Base-by-base conservation (phyloP, 2,797 vertebrate genomes). In the Alectoris magna region DNA sequence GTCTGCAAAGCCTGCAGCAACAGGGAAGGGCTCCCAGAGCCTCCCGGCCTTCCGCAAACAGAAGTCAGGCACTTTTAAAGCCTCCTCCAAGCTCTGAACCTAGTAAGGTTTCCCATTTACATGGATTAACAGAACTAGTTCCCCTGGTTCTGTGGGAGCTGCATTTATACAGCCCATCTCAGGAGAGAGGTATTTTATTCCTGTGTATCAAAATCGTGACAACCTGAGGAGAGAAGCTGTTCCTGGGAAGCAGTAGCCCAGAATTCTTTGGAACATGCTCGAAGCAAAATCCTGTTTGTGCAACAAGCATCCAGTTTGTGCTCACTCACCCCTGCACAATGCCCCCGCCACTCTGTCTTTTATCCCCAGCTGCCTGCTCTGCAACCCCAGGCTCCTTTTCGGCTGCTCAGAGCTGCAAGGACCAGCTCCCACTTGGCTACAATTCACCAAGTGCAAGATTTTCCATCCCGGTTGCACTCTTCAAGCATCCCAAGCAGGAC, bases 191-290 rank as follows among this genome's bases (percentile, higher is more conserved):
- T n/a, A 24, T 19, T 90, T 87, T 14, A 77, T 80, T 94, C 58
- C 84, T 17, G 49, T 80, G 60, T 74, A 88, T 77, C 51, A n/a
- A 75, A 85, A 87, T 3, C 55, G 86, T 2, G 1, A 87, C 79
- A 91, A 79, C 49, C 29, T 0, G 1, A 60, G 39, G 64, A 93
- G n/a, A 90, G 64, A 88, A 83, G 81, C 66, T n/a, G 49, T 53
- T 74, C 81, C 74, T 64, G 75, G 41, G 62, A 95, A 71, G 23
- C 55, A 58, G 66, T 69, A 80, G 78, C 87, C 39, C 55, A 44
- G 66, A 85, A 88, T 71, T 78, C 63, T 80, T 51, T 78, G 88
- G 88, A 89, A 94, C 73, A 39, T 10, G 76, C 87, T 91, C 79
- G 89, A 73, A 95, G 86, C 62, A 82, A 85, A 91, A 63, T 63